phyloP scores from a whole-genome alignment of 2,113 vertebrate species.

The Chamaea fasciata region DNA sequence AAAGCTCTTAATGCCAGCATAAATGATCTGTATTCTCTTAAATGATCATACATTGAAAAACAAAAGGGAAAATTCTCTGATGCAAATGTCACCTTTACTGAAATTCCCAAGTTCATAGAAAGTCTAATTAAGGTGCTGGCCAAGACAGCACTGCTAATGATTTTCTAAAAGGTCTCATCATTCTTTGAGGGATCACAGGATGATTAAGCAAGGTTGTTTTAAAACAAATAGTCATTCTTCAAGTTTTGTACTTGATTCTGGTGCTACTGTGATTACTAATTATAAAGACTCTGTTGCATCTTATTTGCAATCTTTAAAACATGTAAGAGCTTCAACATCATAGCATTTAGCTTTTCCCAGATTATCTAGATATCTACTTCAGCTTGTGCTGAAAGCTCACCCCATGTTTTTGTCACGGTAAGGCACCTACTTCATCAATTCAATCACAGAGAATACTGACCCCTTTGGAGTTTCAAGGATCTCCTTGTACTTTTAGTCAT shows the following conservation, averaged over 20 bases:
- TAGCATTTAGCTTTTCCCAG: neutral
- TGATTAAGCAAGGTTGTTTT: conserved; percentile 53
- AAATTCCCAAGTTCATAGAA: conserved; percentile 47
- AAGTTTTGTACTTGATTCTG: conserved; percentile 5
- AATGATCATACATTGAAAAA: conserved; percentile 39
- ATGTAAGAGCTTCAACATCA: neutral
- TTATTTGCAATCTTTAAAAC: conserved; percentile 30
- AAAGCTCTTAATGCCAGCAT: conserved; percentile 9
- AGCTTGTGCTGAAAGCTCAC: neutral
- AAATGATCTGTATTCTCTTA: conserved; percentile 37
- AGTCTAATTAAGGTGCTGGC: conserved; percentile 46
- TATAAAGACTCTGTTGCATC: neutral
- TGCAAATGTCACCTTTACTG: conserved; percentile 56
- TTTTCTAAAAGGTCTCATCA: conserved; percentile 61
- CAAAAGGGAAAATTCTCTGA: conserved; percentile 33
- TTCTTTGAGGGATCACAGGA: neutral
- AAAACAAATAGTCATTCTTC: conserved; percentile 48
- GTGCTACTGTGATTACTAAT: conserved; percentile 16
- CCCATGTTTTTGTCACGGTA: neutral
- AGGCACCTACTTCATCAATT: neutral
- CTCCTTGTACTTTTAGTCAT: neutral
- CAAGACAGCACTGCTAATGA: conserved; percentile 26
- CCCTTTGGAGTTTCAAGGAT: neutral
- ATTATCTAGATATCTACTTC: neutral
- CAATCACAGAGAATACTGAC: neutral